Percentiles rank a stretch among this genome's conserved stretches.
These are phyloP conservation scores for Chaetoderma sp. DNA, from an alignment of 2,888 invertebrate genomes.

Conservation along the genomic window DNA sequence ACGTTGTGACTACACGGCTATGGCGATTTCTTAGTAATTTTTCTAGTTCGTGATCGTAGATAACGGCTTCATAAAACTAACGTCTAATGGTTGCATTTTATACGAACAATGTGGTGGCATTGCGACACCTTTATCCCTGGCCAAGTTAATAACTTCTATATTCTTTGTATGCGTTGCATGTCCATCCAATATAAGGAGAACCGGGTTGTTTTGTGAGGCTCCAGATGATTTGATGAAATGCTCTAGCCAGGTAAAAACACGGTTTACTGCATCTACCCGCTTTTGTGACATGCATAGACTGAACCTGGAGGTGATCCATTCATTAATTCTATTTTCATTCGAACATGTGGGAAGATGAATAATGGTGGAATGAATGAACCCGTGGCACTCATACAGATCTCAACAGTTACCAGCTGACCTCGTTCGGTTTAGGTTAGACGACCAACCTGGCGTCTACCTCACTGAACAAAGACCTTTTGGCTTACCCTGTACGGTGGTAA, in stretches of 20 bases:
- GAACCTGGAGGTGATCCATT: no score
- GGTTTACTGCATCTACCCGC: background rate
- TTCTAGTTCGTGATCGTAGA: background rate
- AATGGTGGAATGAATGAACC: background rate
- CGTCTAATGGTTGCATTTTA: conserved; percentile 6
- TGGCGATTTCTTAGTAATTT: background rate
- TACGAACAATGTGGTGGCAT: conserved; percentile 4
- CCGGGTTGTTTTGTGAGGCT: background rate
- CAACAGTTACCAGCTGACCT: background rate
- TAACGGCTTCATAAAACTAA: background rate
- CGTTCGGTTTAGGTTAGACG: background rate
- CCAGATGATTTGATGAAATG: background rate
- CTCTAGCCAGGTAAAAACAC: conserved; percentile 3
- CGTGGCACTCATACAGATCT: background rate
- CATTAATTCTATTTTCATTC: no score
- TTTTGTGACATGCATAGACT: background rate
- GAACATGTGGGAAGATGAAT: background rate
- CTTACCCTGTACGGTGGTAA: background rate
- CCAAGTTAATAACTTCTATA: no score
- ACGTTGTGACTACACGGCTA: background rate
- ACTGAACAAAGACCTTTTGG: background rate
- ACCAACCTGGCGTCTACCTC: background rate
- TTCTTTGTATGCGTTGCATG: background rate
- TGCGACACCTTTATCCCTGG: no score
- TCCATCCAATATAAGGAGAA: background rate